Percentiles rank a stretch among this genome's conserved stretches.
phyloP scores from a whole-genome alignment of 2,888 invertebrate species.

The Drosophila nr. fundita region DNA sequence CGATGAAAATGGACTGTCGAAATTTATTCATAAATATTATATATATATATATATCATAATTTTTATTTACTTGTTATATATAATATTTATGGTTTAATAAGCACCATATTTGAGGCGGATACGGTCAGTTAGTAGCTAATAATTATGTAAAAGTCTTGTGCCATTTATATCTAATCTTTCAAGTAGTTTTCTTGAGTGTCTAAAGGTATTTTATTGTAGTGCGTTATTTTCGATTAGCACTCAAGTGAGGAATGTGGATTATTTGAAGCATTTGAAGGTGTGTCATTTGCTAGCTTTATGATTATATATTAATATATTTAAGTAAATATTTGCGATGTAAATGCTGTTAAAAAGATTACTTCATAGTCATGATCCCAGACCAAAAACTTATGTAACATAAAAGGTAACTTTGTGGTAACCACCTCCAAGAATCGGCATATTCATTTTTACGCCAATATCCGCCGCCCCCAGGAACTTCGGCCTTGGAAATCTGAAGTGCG shows the following conservation, averaged over 20 bases:
- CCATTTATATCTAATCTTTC: conserved; percentile 31
- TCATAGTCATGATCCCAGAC: neutral
- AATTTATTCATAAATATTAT: conserved; percentile 22
- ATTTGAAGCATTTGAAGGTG: neutral
- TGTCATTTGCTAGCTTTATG: neutral
- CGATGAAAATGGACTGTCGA: neutral
- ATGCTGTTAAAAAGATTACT: neutral
- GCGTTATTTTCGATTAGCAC: neutral
- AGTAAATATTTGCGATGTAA: neutral
- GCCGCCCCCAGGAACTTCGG: too few relatives aligned
- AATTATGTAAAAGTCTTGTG: neutral
- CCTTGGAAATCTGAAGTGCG: too few relatives aligned
- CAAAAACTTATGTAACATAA: too few relatives aligned
- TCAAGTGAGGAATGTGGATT: neutral
- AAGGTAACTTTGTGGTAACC: too few relatives aligned
- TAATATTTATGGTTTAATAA: neutral
- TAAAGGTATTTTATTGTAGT: neutral
- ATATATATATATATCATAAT: neutral
- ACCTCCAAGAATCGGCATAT: too few relatives aligned
- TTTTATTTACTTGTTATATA: neutral
- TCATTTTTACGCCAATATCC: too few relatives aligned
- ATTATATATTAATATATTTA: neutral
- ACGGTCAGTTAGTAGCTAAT: neutral
- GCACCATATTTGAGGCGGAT: neutral
- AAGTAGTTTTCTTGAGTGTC: conserved; percentile 26